phyloP scores from a whole-genome alignment of 2,113 vertebrate genomes.

The Aptenodytes forsteri region DNA sequence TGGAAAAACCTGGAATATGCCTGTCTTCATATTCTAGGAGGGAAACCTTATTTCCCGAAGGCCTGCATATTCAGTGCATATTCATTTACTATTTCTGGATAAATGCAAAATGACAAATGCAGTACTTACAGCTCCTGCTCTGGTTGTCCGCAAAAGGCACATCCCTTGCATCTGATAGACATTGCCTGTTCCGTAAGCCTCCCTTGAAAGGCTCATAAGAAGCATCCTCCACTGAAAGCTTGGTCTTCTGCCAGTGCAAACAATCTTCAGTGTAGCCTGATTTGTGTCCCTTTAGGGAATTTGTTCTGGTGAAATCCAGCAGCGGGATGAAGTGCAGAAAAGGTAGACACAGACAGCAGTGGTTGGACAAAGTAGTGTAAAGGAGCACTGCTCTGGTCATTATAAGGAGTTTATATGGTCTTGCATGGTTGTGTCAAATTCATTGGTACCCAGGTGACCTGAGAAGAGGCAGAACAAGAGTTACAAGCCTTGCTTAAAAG shows the following conservation, averaged over 20 bases:
- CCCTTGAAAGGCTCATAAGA: background rate
- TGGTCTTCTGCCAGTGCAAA: background rate
- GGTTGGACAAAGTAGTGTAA: background rate
- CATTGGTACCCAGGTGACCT: background rate
- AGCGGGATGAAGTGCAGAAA: background rate
- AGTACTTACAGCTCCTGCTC: background rate
- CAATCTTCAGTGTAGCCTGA: background rate
- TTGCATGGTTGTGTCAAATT: background rate
- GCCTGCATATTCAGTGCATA: background rate
- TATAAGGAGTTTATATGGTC: background rate
- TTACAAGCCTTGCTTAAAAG: background rate
- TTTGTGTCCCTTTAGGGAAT: background rate
- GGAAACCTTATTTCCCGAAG: background rate
- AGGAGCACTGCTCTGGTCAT: background rate
- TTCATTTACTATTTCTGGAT: background rate
- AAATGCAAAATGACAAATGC: background rate
- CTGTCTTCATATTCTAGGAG: background rate
- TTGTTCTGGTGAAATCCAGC: background rate
- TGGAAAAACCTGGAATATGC: background rate
- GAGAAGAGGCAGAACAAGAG: background rate
- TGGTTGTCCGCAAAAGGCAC: background rate
- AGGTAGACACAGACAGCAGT: background rate
- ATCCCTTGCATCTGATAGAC: background rate
- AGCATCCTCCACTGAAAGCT: background rate
- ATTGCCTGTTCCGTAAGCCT: background rate